Conservation (phyloP, 2,797 vertebrate genomes). For the Thalassophryne amazonica region DNA sequence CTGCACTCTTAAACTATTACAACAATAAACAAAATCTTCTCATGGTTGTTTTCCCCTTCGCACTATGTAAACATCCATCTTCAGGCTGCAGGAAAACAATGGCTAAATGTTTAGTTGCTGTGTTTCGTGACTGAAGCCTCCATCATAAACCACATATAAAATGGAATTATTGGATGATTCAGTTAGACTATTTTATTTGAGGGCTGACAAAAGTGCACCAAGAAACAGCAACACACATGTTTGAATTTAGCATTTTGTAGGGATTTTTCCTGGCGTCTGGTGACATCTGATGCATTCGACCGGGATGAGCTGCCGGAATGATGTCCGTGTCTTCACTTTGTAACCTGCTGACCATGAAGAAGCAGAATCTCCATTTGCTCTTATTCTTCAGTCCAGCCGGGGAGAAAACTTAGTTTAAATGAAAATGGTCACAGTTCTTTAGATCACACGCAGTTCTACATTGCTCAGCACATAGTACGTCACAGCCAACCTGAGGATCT, state of each 20-base stretch:
- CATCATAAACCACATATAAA: slow-evolving; percentile 12
- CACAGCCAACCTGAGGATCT: too few relatives aligned
- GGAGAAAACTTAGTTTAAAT: too few relatives aligned
- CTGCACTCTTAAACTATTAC: background rate
- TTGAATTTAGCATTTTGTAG: slow-evolving; percentile 10
- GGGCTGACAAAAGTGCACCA: background rate
- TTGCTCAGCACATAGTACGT: too few relatives aligned
- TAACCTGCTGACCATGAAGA: too few relatives aligned
- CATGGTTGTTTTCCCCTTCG: background rate
- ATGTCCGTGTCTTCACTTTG: too few relatives aligned
- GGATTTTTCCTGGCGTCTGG: slow-evolving; percentile 9
- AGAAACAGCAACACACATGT: slow-evolving; percentile 5
- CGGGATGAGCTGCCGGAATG: too few relatives aligned
- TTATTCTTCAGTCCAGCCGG: too few relatives aligned
- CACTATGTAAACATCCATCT: background rate
- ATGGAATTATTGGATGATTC: slow-evolving; percentile 11
- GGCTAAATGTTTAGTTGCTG: slow-evolving; percentile 1
- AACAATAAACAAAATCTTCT: slow-evolving; percentile 9
- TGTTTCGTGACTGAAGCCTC: slow-evolving; percentile 14
- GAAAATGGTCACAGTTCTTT: too few relatives aligned
- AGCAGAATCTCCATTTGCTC: too few relatives aligned
- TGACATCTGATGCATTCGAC: too few relatives aligned
- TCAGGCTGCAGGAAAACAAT: slow-evolving; percentile 11
- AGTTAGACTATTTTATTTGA: slow-evolving; percentile 13
- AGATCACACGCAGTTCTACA: too few relatives aligned